phyloP scores from a whole-genome alignment of 2,113 vertebrate genomes.

The Bombycilla garrulus region DNA sequence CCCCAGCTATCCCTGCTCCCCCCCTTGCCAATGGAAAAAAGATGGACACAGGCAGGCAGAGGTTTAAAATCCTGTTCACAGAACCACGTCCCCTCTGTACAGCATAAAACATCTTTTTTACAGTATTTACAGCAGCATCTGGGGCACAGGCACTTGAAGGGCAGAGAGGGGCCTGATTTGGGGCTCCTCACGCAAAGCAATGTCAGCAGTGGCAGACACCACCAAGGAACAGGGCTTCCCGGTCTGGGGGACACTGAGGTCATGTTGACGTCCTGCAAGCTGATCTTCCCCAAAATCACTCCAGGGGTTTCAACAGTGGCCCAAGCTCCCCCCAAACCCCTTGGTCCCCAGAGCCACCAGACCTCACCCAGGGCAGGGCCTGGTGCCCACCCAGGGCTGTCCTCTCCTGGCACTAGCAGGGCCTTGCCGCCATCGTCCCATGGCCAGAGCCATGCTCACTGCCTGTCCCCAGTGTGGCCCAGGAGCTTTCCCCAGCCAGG shows the following conservation, averaged over 20 bases:
- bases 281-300: background rate
- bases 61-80: background rate
- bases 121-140: slow-evolving; percentile 19
- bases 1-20: background rate
- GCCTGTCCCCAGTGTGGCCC: background rate
- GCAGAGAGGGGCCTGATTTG: background rate
- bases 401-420: background rate
- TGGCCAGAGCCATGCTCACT: accelerated
- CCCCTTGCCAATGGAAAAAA: background rate
- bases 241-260: background rate
- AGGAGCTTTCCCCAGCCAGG: background rate
- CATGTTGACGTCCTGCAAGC: accelerated
- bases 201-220: background rate
- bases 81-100: background rate
- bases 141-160: background rate
- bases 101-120: background rate
- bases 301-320: accelerated
- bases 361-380: accelerated
- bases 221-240: background rate
- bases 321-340: background rate
- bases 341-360: background rate
- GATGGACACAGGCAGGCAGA: background rate
- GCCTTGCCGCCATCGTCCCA: background rate
- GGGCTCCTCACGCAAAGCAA: background rate
- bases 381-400: background rate